Evolutionary conservation across 2,113 vertebrate species (phyloP).

Genomic region (Zosterops japonicus): DNA sequence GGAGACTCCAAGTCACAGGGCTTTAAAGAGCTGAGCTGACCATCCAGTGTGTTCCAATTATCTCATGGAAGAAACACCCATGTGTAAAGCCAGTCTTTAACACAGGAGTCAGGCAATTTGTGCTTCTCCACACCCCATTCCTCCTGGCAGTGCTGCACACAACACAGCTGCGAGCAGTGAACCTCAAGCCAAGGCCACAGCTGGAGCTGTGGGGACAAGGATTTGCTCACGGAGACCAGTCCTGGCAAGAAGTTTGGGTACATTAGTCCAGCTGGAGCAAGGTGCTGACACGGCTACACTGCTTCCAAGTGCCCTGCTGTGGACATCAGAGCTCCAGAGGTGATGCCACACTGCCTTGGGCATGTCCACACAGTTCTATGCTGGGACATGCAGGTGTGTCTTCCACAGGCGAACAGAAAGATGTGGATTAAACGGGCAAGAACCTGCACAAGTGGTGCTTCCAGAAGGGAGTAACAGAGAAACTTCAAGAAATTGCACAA

Average conservation of each 20-base stretch:
- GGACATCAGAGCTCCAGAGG: background rate
- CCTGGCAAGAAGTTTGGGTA: background rate
- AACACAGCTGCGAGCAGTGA: background rate
- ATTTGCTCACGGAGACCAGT: background rate
- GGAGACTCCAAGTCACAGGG: background rate
- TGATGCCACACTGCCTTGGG: background rate
- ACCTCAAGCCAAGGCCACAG: background rate
- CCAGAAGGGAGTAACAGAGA: background rate
- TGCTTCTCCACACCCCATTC: background rate
- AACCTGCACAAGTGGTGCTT: background rate
- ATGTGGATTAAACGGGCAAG: background rate
- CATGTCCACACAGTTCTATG: rapidly evolving
- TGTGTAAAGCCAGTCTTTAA: background rate
- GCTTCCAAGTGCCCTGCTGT: background rate
- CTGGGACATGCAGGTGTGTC: background rate
- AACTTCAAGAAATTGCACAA: background rate
- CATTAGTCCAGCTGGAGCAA: background rate
- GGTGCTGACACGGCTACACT: background rate
- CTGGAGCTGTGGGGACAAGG: background rate
- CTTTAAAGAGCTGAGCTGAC: background rate
- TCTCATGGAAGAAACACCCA: background rate
- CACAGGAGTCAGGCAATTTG: background rate
- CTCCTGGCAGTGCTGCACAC: background rate
- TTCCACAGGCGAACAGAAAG: background rate
- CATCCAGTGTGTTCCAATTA: background rate